Conservation (phyloP, 2,113 vertebrate genomes). For the Sinosuthora webbiana region DNA sequence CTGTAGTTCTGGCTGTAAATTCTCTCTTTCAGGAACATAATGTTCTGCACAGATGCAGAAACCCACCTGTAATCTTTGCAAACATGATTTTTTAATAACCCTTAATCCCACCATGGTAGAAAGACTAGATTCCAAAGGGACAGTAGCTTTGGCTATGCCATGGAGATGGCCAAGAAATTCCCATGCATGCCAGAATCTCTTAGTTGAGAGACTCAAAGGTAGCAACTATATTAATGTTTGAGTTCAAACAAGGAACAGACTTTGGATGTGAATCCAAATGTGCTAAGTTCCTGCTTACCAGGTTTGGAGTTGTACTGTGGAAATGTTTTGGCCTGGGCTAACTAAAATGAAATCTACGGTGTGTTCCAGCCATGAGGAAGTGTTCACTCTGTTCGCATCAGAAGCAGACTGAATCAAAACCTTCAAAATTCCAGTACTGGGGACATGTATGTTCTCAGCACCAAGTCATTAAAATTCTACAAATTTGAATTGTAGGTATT, state of each 20-base stretch:
- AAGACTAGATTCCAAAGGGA: background rate
- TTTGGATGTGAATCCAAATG: background rate
- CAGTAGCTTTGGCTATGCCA: background rate
- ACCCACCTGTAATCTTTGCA: background rate
- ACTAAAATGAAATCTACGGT: background rate
- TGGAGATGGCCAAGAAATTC: background rate
- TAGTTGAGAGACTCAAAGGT: background rate
- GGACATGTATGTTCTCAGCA: background rate
- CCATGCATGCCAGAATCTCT: background rate
- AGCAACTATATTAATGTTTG: background rate
- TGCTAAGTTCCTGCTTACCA: background rate
- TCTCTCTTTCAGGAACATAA: background rate
- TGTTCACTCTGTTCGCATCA: background rate
- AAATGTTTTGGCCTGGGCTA: background rate
- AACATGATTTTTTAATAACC: background rate
- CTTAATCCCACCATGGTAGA: background rate
- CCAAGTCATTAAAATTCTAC: background rate
- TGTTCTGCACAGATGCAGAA: background rate
- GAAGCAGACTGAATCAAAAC: background rate
- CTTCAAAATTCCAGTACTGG: background rate
- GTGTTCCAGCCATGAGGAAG: background rate
- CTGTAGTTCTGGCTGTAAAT: background rate
- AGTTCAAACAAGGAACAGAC: background rate
- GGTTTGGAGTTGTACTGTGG: background rate
- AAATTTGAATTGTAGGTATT: background rate